Percentiles rank a stretch among this genome's conserved stretches.
Evolutionary conservation across 37 sponge, comb jelly and placozoan genomes (phyloP).

Genomic region (Haliclona indistincta): DNA sequence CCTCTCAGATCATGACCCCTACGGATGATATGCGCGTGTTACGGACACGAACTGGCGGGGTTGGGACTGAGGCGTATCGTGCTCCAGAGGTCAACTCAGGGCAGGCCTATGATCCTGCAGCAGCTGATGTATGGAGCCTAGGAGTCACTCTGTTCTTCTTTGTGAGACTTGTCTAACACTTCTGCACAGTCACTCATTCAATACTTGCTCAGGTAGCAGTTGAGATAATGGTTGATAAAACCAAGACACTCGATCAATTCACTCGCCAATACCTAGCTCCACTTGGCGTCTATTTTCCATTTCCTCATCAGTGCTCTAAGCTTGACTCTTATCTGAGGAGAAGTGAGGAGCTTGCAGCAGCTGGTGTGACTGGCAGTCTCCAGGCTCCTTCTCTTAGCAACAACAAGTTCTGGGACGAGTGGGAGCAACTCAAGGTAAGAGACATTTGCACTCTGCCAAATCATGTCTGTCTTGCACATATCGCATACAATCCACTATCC

Average conservation of each 20-base stretch:
- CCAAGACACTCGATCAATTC: constrained; percentile 26
- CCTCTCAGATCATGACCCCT: constrained; percentile 23
- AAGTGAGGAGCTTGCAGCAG: background rate
- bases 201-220: constrained; percentile 31
- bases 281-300: constrained; percentile 74
- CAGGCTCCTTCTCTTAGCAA: constrained; percentile 28
- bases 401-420: constrained; percentile 66
- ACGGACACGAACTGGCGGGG: constrained; percentile 59
- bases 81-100: constrained; percentile 66
- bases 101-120: constrained; percentile 67
- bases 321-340: constrained; percentile 71
- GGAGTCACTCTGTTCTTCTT: constrained; percentile 81
- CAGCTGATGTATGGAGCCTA: constrained; percentile 79
- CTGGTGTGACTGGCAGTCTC: constrained; percentile 5
- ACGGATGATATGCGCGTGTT: constrained; percentile 42
- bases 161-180: constrained; percentile 28
- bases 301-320: constrained; percentile 69
- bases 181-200: background rate
- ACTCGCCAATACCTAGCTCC: constrained; percentile 42
- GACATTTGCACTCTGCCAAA: too few relatives aligned
- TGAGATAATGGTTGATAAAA: constrained; percentile 47
- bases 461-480: background rate
- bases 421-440: constrained; percentile 27
- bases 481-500: background rate
- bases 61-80: constrained; percentile 77